Evolutionary conservation across 2,888 invertebrate genomes (phyloP).

Genomic region (Acronicta aceris): DNA sequence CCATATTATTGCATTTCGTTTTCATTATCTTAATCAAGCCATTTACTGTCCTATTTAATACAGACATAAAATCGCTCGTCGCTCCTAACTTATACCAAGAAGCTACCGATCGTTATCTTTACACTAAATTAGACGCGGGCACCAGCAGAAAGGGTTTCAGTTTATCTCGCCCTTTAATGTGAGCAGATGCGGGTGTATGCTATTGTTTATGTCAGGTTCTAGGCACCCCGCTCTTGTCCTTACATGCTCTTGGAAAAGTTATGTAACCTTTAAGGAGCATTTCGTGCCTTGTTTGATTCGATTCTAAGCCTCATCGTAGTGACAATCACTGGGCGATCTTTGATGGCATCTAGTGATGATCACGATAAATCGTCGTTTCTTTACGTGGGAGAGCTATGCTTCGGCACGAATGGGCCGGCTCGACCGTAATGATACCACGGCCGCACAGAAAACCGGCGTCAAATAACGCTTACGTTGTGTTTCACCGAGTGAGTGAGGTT

Average conservation of each 20-base stretch:
- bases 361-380: too few species aligned
- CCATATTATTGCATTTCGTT: too few species aligned
- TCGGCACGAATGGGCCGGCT: too few species aligned
- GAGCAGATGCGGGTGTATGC: constrained; percentile 72
- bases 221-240: constrained; percentile 24
- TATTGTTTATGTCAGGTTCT: constrained; percentile 64
- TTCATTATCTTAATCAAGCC: too few species aligned
- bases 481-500: too few species aligned
- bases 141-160: constrained; percentile 68
- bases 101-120: constrained; percentile 71
- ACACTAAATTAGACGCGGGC: constrained; percentile 76
- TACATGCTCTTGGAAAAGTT: constrained; percentile 10
- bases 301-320: too few species aligned
- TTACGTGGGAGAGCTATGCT: too few species aligned
- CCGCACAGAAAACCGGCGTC: too few species aligned
- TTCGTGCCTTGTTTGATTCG: neutral
- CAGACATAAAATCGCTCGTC: constrained; percentile 3
- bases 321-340: too few species aligned
- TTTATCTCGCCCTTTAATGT: constrained; percentile 76
- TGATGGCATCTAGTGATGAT: too few species aligned
- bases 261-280: neutral
- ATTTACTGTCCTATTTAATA: neutral
- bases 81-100: constrained; percentile 58
- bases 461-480: too few species aligned
- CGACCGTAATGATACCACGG: too few species aligned